A percentile compares a stretch with the other conserved stretches of the same genome.
These are phyloP conservation scores for Drosophila micromelanica DNA, from an alignment of 1,140 invertebrate genomes.

Conservation along the genomic window DNA sequence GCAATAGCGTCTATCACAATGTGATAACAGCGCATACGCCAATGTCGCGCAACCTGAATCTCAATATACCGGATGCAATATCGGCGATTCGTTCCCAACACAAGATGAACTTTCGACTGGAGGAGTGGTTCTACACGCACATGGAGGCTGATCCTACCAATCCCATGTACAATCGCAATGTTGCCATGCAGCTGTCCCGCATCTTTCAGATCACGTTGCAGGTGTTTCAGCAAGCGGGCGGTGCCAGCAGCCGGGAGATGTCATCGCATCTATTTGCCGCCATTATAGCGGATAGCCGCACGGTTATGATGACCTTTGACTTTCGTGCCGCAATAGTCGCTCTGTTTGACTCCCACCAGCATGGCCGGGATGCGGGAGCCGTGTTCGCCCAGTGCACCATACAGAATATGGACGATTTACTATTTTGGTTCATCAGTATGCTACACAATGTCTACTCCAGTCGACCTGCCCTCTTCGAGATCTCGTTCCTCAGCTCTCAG, in stretches of 20 bases:
- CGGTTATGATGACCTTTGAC: slow-evolving; percentile 76
- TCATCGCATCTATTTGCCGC: slow-evolving; percentile 69
- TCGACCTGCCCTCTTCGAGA: slow-evolving; percentile 69
- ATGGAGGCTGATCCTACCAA: slow-evolving; percentile 74
- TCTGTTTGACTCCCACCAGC: slow-evolving; percentile 79
- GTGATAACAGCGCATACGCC: slow-evolving; percentile 65
- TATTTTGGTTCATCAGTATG: slow-evolving; percentile 79
- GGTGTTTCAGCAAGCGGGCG: slow-evolving; percentile 61
- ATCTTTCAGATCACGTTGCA: slow-evolving; percentile 70
- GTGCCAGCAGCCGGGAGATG: slow-evolving; percentile 23
- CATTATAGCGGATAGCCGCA: slow-evolving; percentile 79
- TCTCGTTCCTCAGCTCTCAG: slow-evolving; percentile 74
- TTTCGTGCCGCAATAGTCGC: slow-evolving; percentile 70
- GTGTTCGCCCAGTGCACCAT: slow-evolving; percentile 75
- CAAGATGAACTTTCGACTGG: slow-evolving; percentile 74
- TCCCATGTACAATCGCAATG: slow-evolving; percentile 69
- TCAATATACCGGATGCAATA: slow-evolving; percentile 79
- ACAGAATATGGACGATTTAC: slow-evolving; percentile 66
- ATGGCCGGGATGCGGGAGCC: slow-evolving; percentile 74
- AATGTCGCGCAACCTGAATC: slow-evolving; percentile 59
- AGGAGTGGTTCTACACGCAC: slow-evolving; percentile 83
- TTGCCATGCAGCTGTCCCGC: slow-evolving; percentile 66
- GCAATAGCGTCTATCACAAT: slow-evolving; percentile 76
- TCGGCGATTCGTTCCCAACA: slow-evolving; percentile 68
- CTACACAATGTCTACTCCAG: slow-evolving; percentile 75